Conservation (phyloP, 2,888 invertebrate species). For the Platypus cylindrus region DNA sequence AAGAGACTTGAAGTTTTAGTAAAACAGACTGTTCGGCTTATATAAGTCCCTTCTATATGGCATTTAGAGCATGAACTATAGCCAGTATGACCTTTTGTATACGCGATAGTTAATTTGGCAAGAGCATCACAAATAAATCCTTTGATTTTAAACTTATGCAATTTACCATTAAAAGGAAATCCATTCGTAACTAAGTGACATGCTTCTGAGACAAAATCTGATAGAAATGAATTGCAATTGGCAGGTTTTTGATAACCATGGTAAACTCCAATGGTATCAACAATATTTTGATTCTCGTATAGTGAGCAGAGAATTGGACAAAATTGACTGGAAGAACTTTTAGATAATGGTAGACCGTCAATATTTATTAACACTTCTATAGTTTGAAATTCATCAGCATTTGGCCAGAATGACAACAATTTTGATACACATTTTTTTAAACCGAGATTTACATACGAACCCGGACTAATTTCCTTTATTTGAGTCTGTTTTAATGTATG, state of each 20-base stretch:
- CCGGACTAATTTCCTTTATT: not conserved
- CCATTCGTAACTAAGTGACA: not conserved
- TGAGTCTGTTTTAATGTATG: not conserved
- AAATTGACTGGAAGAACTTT: conserved; percentile 4
- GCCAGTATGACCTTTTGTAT: conserved; percentile 1
- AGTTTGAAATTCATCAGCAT: not conserved
- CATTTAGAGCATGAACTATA: conserved; percentile 3
- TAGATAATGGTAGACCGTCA: conserved; percentile 2
- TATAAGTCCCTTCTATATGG: conserved; percentile 1
- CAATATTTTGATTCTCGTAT: not conserved
- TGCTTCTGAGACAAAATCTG: not conserved
- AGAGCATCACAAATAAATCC: conserved; percentile 4
- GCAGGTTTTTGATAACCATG: conserved; percentile 3
- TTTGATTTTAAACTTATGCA: not conserved
- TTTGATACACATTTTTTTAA: not conserved
- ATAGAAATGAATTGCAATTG: not conserved
- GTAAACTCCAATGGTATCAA: conserved; percentile 1
- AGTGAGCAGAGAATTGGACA: conserved; percentile 1
- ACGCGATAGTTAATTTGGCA: not conserved
- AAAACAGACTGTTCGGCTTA: no score
- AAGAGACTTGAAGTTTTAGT: no score
- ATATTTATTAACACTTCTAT: conserved; percentile 1
- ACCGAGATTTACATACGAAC: conserved; percentile 1
- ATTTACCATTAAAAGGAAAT: not conserved
- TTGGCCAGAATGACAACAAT: not conserved